Percentiles rank a stretch among this genome's conserved stretches.
These are phyloP conservation scores for Limanda limanda DNA, from an alignment of 2,113 vertebrate species.

Conservation along the genomic window DNA sequence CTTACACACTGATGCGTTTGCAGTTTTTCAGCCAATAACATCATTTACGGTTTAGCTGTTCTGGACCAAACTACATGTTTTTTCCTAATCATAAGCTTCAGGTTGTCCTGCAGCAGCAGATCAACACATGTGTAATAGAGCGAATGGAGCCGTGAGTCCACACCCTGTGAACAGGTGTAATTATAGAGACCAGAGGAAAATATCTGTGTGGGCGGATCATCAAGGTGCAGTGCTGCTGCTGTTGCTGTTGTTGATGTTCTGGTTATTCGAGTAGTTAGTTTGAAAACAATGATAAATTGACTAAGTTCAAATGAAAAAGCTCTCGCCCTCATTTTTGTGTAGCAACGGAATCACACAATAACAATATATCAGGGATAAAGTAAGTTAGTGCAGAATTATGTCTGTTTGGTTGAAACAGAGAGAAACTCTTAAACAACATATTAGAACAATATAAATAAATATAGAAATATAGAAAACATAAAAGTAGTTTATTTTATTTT, in stretches of 20 bases:
- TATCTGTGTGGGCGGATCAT: background rate
- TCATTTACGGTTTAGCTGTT: background rate
- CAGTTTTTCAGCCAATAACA: too few species aligned
- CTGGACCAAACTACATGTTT: background rate
- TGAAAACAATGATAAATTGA: background rate
- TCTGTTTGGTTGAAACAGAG: too few species aligned
- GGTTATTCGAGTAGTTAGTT: background rate
- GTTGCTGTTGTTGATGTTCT: background rate
- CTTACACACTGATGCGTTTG: too few species aligned
- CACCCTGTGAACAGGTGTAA: conserved; percentile 3
- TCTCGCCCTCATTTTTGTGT: too few species aligned
- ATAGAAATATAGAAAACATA: too few species aligned
- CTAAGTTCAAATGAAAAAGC: too few species aligned
- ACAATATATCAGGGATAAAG: too few species aligned
- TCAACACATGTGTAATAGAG: background rate
- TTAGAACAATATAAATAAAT: too few species aligned
- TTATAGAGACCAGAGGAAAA: background rate
- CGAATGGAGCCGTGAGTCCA: background rate
- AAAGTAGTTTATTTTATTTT: too few species aligned
- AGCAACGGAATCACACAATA: too few species aligned
- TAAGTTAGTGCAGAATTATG: too few species aligned
- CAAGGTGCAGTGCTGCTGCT: background rate
- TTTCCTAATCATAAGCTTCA: background rate
- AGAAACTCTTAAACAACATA: too few species aligned
- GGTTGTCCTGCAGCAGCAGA: background rate